Evolutionary conservation across 2,113 vertebrate species (phyloP), one percentile per base, ranked within the genome.

Genomic region (Calonectris borealis): DNA sequence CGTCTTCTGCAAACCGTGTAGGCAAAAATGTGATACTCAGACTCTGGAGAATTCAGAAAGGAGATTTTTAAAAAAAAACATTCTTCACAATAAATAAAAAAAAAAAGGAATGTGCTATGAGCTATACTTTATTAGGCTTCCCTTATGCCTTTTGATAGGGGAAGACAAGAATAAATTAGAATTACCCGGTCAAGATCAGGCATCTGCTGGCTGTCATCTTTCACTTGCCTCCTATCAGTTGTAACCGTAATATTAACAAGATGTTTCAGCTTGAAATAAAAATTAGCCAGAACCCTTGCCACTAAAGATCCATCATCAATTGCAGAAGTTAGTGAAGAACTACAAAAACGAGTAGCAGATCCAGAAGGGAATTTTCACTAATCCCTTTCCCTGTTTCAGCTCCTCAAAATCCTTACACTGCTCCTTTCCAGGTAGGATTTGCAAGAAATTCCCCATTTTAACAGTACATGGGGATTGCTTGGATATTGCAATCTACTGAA

Each of bases 141-240:
- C 18, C 10, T 46, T 38, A 66, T 25, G 24, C 9, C 27, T 83
- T 94, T 76, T 73, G 73, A 77, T 72, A 70, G n/a, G 11, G 26
- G n/a, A 76, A 91, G 83, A 91, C 49, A 94, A 73, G 55, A 95
- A 95, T 94, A 96, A 95, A 97, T 95, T 91, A 80, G 71, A 96
- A 86, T 85, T 80, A 91, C 70, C 62, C 10, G 7, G 78, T 69
- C 64, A 95, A 83, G 68, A 93, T 73, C 75, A 83, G 49, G 62
- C 78, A 93, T 95, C 93, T 97, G 82, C 75, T 91, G 71, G 51
- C 76, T 92, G 55, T 90, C 91, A 81, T 91, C 60, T 91, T 94
- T 94, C 89, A 90, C 93, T 93, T 86, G 75, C 51, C 40, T 95
- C 29, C n/a, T 62, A 86, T 87, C 85, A 88, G 29, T 49, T 90